Percentiles rank a stretch among this genome's conserved stretches.
phyloP scores from a whole-genome alignment of 2,113 vertebrate genomes.

The Elachura formosa region DNA sequence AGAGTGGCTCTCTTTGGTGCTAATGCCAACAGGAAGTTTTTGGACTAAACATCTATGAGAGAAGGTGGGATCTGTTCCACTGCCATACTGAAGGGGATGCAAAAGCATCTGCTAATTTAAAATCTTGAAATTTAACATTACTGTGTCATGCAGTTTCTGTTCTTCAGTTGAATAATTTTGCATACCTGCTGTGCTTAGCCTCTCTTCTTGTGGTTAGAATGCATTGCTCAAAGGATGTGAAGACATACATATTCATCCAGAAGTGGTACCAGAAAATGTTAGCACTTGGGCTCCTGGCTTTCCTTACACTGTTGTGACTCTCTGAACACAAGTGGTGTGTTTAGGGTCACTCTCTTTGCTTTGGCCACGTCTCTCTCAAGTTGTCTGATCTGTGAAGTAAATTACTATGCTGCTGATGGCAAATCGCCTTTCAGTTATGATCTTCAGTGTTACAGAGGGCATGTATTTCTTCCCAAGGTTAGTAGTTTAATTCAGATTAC shows the following conservation, averaged over 20 bases:
- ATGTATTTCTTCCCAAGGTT: neutral
- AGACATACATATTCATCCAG: neutral
- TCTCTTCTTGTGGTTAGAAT: constrained; percentile 30
- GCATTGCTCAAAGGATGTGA: constrained; percentile 3
- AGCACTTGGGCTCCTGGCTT: constrained; percentile 8
- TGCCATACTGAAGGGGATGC: constrained; percentile 50
- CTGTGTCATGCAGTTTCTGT: constrained; percentile 29
- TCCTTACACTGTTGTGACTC: neutral
- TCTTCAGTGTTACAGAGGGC: neutral
- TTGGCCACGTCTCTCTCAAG: constrained; percentile 13
- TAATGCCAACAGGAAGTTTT: constrained; percentile 91
- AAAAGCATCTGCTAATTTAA: constrained; percentile 46
- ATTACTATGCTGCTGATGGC: neutral
- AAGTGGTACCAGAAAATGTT: neutral
- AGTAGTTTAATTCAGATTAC: neutral
- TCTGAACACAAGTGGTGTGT: neutral
- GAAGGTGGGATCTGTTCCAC: constrained; percentile 36
- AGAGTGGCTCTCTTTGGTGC: constrained; percentile 86
- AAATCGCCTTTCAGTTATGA: neutral
- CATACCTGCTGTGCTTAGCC: constrained; percentile 47
- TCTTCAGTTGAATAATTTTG: constrained; percentile 43
- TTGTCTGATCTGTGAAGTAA: constrained; percentile 38
- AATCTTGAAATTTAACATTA: constrained; percentile 48
- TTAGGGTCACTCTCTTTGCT: constrained; percentile 4
- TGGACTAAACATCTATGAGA: constrained; percentile 77